These are phyloP conservation scores for Semicossyphus pulcher DNA, from an alignment of 2,113 vertebrate species.

Conservation along the genomic window DNA sequence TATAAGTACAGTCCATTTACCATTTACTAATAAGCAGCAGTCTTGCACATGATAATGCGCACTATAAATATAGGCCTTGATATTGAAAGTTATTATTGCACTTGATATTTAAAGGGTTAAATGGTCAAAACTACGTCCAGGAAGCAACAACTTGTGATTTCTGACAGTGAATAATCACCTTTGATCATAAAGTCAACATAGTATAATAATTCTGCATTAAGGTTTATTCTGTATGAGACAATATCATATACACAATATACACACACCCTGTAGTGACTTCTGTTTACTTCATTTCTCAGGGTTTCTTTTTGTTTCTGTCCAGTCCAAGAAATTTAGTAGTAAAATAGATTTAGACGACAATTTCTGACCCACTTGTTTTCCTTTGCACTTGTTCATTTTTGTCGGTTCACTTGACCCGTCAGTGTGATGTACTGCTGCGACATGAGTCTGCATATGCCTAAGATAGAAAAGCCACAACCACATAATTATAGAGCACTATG, in stretches of 20 bases:
- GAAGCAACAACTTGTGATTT: no score
- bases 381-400: constrained; percentile 44
- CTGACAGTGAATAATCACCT: no score
- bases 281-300: not conserved
- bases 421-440: constrained; percentile 2
- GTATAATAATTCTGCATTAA: not conserved
- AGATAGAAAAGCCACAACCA: constrained; percentile 80
- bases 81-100: no score
- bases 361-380: constrained; percentile 19
- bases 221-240: no score
- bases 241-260: no score
- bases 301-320: not conserved
- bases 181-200: not conserved
- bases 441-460: constrained; percentile 28
- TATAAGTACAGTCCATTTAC: no score
- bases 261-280: no score
- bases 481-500: constrained; percentile 74
- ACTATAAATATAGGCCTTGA: no score
- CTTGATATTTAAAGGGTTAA: not conserved
- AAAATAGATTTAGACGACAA: not conserved
- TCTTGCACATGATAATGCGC: no score
- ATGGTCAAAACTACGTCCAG: not conserved
- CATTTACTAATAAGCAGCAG: no score
- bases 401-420: not conserved
- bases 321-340: not conserved